Evolutionary conservation across 2,888 invertebrate species (phyloP), one percentile per base, ranked within the genome.

Genomic region (Lymantria dispar): DNA sequence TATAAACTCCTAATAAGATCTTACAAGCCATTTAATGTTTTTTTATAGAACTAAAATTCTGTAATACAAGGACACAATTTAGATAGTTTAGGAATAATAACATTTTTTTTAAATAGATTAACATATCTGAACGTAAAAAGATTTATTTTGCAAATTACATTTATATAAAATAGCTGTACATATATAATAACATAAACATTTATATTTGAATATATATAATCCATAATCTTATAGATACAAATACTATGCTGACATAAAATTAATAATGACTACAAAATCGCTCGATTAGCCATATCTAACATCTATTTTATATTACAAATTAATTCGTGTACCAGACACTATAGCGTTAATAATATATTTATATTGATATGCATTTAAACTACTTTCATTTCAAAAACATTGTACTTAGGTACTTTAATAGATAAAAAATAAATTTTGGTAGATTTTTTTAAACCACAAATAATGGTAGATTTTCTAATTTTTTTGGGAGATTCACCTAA

Each of bases 271-370:
- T 22, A 22, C 22, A 22, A 22, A 22, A 22, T 22, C 8, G 10
- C 8, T 33, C 8, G 33, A 33, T 33, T 33, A 33, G 8, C 10
- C 33, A 10, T 33, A 33, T 33, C n/a, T n/a, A n/a, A n/a, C n/a
- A 10, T 33, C 33, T 10, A 33, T 33, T 33, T 33, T 10, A 33
- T 33, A 10, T 1, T 33, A 33, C 33, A 33, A 33, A 33, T 60
- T 50, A 63, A 60, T 52, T 58, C 60, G 80, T 80, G 80, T 80
- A 66, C 80, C 80, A 78, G 77, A 80, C 80, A 80, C 80, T 52
- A 59, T 61, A 56, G 60, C 51, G 62, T 62, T 63, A 31, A 54
- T 55, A 53, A 9, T 11, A 36, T 11, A 9, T 47, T 60, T 60
- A 61, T 58, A 60, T 61, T 75, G 76, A 75, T 75, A 75, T 75